Conservation (phyloP, 2,113 vertebrate species). For the Carassius gibelio region DNA sequence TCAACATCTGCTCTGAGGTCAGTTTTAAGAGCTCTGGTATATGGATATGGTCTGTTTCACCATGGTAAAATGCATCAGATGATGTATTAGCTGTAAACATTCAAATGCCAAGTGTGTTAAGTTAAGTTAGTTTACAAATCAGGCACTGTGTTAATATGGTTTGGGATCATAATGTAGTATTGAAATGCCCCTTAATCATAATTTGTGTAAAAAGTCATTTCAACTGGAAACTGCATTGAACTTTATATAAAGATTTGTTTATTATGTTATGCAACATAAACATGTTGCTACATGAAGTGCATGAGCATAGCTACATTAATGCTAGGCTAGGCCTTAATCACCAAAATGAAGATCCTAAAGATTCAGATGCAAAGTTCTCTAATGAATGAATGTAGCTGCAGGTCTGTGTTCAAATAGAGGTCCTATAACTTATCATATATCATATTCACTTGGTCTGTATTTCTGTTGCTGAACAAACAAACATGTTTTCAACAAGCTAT, state of each 20-base stretch:
- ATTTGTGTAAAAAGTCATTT: too few relatives aligned
- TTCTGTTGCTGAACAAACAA: not conserved
- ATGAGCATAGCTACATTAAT: not conserved
- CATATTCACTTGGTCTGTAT: slow-evolving; percentile 3
- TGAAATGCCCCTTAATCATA: too few relatives aligned
- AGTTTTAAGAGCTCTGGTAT: not conserved
- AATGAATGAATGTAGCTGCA: not conserved
- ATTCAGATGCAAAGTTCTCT: slow-evolving; percentile 2
- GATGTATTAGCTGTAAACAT: not conserved
- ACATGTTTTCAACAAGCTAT: slow-evolving; percentile 4
- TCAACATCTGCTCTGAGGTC: not conserved
- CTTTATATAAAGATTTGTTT: not conserved
- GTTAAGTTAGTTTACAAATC: not conserved
- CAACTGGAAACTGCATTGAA: not conserved
- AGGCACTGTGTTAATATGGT: not conserved
- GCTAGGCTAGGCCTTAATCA: not conserved
- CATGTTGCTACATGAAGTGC: not conserved
- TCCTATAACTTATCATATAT: not conserved
- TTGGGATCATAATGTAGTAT: too few relatives aligned
- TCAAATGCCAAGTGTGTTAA: not conserved
- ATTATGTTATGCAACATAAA: not conserved
- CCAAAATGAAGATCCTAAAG: not conserved
- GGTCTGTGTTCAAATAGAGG: not conserved
- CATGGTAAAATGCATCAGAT: not conserved
- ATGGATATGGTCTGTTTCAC: not conserved